Percentiles rank a stretch among this genome's conserved stretches.
These are phyloP conservation scores for Toxonevra muliebris DNA, from an alignment of 2,888 invertebrate species.

Conservation along the genomic window DNA sequence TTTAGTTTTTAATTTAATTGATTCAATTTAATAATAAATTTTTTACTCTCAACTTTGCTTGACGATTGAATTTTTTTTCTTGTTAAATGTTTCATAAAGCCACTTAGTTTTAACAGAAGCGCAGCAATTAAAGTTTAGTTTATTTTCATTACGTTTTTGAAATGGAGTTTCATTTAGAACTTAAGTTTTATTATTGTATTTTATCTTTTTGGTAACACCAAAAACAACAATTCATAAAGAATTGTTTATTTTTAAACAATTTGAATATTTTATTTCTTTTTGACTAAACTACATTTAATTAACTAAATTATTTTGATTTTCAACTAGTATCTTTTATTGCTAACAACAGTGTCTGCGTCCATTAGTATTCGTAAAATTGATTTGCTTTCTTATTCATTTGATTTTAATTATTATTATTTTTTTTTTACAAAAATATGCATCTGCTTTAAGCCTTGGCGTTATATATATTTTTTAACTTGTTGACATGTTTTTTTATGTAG, in stretches of 20 bases:
- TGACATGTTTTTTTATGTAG: not conserved
- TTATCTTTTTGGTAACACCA: too few relatives aligned
- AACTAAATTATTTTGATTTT: too few relatives aligned
- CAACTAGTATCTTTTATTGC: too few relatives aligned
- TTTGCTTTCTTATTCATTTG: not conserved
- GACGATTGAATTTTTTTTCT: not conserved
- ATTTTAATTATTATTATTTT: not conserved
- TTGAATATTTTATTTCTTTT: not conserved
- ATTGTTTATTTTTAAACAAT: conserved; percentile 9
- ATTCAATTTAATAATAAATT: conserved; percentile 35
- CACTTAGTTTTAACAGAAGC: too few relatives aligned
- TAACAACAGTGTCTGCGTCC: not conserved
- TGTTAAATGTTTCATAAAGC: too few relatives aligned
- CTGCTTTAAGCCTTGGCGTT: too few relatives aligned
- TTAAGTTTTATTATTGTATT: too few relatives aligned
- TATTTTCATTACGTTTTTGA: too few relatives aligned
- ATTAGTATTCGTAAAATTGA: not conserved
- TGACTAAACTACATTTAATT: not conserved
- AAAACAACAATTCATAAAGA: too few relatives aligned
- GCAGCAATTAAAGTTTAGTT: too few relatives aligned
- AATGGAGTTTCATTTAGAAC: too few relatives aligned
- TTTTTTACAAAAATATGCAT: conserved; percentile 11
- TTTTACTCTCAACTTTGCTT: not conserved
- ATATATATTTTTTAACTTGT: conserved; percentile 15
- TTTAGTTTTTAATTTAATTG: conserved; percentile 30